Conservation (phyloP, 2,888 invertebrate genomes). For the Tipula confusa region DNA sequence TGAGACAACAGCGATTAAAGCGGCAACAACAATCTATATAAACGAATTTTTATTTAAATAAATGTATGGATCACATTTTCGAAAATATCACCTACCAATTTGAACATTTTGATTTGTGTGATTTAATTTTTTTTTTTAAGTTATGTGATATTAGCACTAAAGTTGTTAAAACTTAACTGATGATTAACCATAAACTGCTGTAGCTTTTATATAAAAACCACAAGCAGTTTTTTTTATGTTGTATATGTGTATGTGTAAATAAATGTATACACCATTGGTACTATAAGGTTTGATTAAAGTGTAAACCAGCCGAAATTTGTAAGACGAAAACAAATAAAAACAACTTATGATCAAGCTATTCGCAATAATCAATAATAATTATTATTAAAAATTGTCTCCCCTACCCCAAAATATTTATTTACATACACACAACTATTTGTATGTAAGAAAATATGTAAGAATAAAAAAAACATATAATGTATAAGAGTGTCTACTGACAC, state of each 20-base stretch:
- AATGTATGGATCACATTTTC: neutral
- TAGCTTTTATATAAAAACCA: slow-evolving; percentile 32
- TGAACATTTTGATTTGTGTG: slow-evolving; percentile 37
- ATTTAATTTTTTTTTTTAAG: neutral
- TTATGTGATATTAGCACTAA: slow-evolving; percentile 1
- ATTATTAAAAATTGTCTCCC: neutral
- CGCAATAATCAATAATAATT: neutral
- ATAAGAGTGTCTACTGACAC: slow-evolving; percentile 26
- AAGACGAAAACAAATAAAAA: neutral
- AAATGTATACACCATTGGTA: neutral
- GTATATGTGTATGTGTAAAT: neutral
- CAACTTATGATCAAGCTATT: neutral
- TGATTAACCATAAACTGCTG: slow-evolving; percentile 33
- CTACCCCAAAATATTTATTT: neutral
- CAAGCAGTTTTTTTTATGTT: neutral
- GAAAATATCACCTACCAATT: slow-evolving; percentile 37
- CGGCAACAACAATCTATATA: slow-evolving; percentile 45
- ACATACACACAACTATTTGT: neutral
- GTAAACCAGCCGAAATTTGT: neutral
- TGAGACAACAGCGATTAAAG: slow-evolving; percentile 49
- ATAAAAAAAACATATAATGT: neutral
- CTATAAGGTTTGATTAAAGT: neutral
- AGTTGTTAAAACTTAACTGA: slow-evolving; percentile 29
- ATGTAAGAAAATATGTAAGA: neutral
- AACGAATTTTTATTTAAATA: neutral